These are phyloP conservation scores for Pentalonia nigronervosa DNA, from an alignment of 1,140 invertebrate species.

Conservation along the genomic window DNA sequence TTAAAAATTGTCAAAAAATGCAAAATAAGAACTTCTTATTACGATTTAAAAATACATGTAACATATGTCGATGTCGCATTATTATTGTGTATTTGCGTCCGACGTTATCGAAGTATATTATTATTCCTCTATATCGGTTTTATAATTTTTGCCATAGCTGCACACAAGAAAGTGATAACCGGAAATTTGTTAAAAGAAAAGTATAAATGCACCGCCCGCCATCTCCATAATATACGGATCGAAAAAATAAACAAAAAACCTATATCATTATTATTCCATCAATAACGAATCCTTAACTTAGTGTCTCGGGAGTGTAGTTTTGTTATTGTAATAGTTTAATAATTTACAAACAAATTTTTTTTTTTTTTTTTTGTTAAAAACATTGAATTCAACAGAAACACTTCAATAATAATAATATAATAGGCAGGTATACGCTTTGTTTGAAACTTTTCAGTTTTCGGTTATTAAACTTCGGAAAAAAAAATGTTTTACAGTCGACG, in stretches of 20 bases:
- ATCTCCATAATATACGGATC: neutral
- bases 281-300: neutral
- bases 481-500: neutral
- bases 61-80: neutral
- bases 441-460: neutral
- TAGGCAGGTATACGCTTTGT: neutral
- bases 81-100: neutral
- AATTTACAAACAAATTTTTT: neutral
- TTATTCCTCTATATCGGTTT: neutral
- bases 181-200: neutral
- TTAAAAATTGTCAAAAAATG: no score
- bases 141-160: neutral
- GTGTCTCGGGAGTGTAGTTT: neutral
- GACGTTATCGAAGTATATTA: no score
- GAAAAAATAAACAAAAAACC: neutral
- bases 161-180: neutral
- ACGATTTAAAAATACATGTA: no score
- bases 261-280: neutral
- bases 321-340: neutral
- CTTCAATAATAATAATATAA: neutral
- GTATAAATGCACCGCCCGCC: neutral
- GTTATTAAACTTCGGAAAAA: neutral
- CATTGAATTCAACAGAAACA: neutral
- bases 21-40: no score
- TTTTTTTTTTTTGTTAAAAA: neutral